Percentiles rank a stretch among this genome's conserved stretches.
phyloP scores from a whole-genome alignment of 2,113 vertebrate genomes.

The Himantopus leucocephalus region DNA sequence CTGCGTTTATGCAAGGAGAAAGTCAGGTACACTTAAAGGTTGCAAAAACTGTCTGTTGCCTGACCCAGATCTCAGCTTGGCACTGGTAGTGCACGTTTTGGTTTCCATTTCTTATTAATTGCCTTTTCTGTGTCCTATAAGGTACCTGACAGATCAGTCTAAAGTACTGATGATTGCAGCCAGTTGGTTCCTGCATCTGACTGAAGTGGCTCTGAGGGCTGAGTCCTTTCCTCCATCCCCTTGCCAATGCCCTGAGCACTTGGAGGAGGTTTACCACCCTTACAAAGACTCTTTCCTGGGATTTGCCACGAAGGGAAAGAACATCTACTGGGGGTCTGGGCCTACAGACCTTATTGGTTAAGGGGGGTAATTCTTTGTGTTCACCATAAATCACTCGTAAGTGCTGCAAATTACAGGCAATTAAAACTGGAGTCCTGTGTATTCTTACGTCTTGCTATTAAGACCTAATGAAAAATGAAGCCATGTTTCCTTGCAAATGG shows the following conservation, averaged over 20 bases:
- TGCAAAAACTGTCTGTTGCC: not conserved
- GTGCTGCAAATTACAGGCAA: not conserved
- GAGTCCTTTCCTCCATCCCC: not conserved
- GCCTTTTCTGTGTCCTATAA: not conserved
- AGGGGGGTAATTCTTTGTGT: not conserved
- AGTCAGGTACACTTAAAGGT: not conserved
- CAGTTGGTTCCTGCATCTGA: not conserved
- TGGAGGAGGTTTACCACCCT: not conserved
- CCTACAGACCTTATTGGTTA: not conserved
- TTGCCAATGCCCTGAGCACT: not conserved
- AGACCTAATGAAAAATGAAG: not conserved
- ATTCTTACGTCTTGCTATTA: not conserved
- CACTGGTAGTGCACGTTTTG: not conserved
- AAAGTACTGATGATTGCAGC: not conserved
- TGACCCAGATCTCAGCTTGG: not conserved
- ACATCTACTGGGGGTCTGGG: not conserved
- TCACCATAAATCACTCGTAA: not conserved
- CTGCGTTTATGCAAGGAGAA: not conserved
- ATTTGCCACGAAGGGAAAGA: not conserved
- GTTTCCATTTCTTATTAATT: not conserved
- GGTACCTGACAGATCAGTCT: not conserved
- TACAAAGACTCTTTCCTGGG: not conserved
- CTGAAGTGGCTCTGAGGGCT: not conserved
- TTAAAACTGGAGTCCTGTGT: not conserved
- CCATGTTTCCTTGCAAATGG: not conserved